Conservation (phyloP, 2,113 vertebrate species). For the Danio rerio region DNA sequence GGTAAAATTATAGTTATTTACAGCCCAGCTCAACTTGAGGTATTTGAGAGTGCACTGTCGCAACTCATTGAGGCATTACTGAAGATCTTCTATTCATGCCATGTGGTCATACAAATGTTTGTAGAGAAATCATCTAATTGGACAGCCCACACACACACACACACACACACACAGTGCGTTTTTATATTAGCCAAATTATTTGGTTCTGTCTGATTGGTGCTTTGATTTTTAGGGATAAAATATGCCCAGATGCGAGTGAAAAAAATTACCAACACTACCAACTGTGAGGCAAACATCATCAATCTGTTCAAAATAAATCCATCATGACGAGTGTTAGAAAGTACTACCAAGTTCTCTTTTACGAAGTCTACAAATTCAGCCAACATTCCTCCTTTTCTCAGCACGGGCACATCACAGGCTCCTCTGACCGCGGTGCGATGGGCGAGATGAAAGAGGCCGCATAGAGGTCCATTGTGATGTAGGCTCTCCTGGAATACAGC, state of each 20-base stretch:
- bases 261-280: conserved; percentile 3
- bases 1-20: conserved; percentile 59
- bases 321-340: conserved; percentile 38
- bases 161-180: background rate
- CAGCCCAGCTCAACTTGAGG: conserved; percentile 45
- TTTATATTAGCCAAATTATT: conserved; percentile 16
- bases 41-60: conserved; percentile 41
- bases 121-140: conserved; percentile 2
- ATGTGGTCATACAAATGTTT: conserved; percentile 33
- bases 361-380: conserved; percentile 36
- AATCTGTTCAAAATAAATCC: conserved; percentile 42
- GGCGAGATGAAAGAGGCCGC: conserved; percentile 55
- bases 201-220: conserved; percentile 24
- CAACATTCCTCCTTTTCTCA: conserved; percentile 50
- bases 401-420: conserved; percentile 27
- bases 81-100: background rate
- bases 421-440: conserved; percentile 10
- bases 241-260: conserved; percentile 12
- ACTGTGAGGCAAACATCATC: conserved; percentile 14
- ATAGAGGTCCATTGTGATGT: conserved; percentile 69
- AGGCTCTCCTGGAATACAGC: conserved; percentile 65
- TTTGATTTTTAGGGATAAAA: conserved; percentile 10
- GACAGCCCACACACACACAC: conserved; percentile 1
- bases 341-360: conserved; percentile 29
- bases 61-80: conserved; percentile 33